Evolutionary conservation across 53 echinoderm and acorn worm genomes (phyloP).

Genomic region (Holothuria scabra): DNA sequence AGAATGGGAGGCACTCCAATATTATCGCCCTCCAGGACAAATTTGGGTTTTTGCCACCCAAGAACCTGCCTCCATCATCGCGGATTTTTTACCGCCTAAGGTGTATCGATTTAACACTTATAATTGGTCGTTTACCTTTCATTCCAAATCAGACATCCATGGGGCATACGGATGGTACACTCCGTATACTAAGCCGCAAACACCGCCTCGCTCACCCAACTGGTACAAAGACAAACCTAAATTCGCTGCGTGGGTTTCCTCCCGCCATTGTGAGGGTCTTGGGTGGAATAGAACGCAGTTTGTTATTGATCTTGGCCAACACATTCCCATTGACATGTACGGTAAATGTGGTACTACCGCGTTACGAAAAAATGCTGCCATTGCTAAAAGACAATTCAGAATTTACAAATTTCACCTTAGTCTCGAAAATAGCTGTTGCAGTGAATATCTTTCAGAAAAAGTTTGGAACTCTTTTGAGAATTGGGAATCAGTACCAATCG

Average conservation of each 20-base stretch:
- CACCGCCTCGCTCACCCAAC: neutral
- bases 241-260: slow-evolving; percentile 20
- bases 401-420: slow-evolving; percentile 36
- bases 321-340: slow-evolving; percentile 36
- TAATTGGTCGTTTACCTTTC: slow-evolving; percentile 40
- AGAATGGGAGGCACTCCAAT: slow-evolving; percentile 25
- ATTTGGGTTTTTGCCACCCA: slow-evolving; percentile 29
- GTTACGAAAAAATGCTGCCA: neutral
- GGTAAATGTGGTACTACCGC: slow-evolving; percentile 19
- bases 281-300: slow-evolving; percentile 31
- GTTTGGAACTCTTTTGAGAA: slow-evolving; percentile 12
- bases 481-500: slow-evolving; percentile 19
- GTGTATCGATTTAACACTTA: slow-evolving; percentile 13
- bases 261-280: slow-evolving; percentile 20
- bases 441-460: slow-evolving; percentile 41
- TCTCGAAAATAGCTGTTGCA: slow-evolving; percentile 45
- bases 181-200: neutral
- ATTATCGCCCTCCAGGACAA: slow-evolving; percentile 15
- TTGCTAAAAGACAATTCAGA: neutral
- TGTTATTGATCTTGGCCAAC: slow-evolving; percentile 16
- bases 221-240: slow-evolving; percentile 31
- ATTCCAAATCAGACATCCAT: slow-evolving; percentile 25
- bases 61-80: slow-evolving; percentile 6
- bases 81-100: slow-evolving; percentile 25
- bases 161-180: slow-evolving; percentile 38